These are phyloP conservation scores for Eupristina koningsbergeri DNA, from an alignment of 1,140 invertebrate genomes.

Conservation along the genomic window DNA sequence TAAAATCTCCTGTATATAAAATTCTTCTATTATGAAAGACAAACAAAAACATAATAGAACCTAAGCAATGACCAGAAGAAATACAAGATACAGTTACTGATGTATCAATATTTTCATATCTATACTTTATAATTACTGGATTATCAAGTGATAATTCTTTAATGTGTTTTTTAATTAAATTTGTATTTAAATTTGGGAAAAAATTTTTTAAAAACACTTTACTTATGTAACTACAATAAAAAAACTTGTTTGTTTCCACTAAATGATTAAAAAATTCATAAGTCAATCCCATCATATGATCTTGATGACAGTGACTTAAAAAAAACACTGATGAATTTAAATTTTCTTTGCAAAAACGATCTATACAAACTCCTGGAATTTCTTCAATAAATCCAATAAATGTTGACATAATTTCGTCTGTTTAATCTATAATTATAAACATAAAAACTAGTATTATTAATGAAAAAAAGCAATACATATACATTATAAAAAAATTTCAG, in stretches of 20 bases:
- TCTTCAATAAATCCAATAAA: slow-evolving; percentile 77
- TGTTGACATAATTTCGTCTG: slow-evolving; percentile 73
- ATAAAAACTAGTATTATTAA: too few relatives aligned
- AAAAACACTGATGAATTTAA: slow-evolving; percentile 76
- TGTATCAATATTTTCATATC: slow-evolving; percentile 51
- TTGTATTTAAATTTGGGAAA: slow-evolving; percentile 17
- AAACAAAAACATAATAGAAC: slow-evolving; percentile 84
- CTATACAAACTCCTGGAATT: slow-evolving; percentile 77
- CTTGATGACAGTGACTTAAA: slow-evolving; percentile 79
- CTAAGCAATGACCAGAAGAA: slow-evolving; percentile 81
- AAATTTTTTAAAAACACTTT: slow-evolving; percentile 62
- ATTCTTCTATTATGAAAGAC: slow-evolving; percentile 71
- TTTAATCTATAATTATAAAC: too few relatives aligned
- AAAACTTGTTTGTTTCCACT: slow-evolving; percentile 51
- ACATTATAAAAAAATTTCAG: too few relatives aligned
- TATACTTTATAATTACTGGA: slow-evolving; percentile 59
- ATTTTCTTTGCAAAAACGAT: slow-evolving; percentile 75
- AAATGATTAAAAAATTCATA: slow-evolving; percentile 59
- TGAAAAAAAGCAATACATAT: too few relatives aligned
- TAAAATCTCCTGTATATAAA: slow-evolving; percentile 83
- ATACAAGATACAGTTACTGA: slow-evolving; percentile 76
- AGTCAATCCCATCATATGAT: slow-evolving; percentile 79
- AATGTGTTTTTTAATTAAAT: not conserved
- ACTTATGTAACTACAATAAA: slow-evolving; percentile 67
- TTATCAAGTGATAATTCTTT: slow-evolving; percentile 34